Base-by-base conservation (phyloP, 1,140 invertebrate species). In the Drosophila lowei region DNA sequence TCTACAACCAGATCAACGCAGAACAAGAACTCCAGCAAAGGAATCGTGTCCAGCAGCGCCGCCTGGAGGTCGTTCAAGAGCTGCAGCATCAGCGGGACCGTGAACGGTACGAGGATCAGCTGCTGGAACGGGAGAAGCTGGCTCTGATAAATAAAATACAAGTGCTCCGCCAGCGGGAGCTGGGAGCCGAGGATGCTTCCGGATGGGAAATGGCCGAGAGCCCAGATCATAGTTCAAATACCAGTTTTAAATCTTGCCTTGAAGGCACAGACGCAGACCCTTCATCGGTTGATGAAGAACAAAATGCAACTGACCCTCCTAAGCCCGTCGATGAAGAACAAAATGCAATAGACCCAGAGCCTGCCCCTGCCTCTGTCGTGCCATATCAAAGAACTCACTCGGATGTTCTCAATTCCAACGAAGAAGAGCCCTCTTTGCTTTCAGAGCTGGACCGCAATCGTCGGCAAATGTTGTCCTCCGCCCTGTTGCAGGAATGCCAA, bases 401-500 rank as follows among this genome's bases (percentile, higher is more conserved):
- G 1, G 74, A 90, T 58, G 50, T 72, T 23, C 9, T 70, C 0
- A 85, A 90, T 44, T 79, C 58, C 0, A 84, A 77, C 50, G 71
- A 62, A 18, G 23, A 50, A 9, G 28, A 28, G 3, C 8, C 13
- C 9, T 6, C 41, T 4, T 7, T 6, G 0, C 18, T 46, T 11
- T 43, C 30, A 3, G 68, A 74, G n/a, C 41, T 61, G 16, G 41
- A 38, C 6, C 60, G 59, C 7, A 89, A 89, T 59, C 83, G 83
- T 6, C 47, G 50, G 42, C 62, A 77, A 3, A 71, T 67, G 15
- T 56, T 81, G 15, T 78, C 65, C 15, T 86, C 83, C 1, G 70
- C 72, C 0, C 70, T 83, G 25, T 72, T 86, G 16, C 49, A 60
- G n/a, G 54, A 78, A 15, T 72, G 66, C 1, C 48, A 81, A 16